Percentiles rank a stretch among this genome's conserved stretches.
phyloP scores from a whole-genome alignment of 2,888 invertebrate species.

The Sycophila texana region DNA sequence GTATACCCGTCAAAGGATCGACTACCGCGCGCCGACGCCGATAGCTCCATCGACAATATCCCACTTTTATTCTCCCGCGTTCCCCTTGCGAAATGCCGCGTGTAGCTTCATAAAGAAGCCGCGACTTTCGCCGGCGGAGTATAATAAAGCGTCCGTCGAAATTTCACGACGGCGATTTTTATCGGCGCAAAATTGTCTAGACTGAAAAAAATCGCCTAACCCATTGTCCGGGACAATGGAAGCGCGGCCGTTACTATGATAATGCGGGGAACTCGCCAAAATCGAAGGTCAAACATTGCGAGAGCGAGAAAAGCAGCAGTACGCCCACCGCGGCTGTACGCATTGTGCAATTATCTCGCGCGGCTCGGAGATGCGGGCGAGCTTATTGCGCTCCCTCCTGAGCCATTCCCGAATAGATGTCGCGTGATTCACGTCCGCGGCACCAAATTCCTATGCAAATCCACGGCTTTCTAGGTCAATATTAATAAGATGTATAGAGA shows the following conservation, averaged over 20 bases:
- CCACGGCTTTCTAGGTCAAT: conserved; percentile 23
- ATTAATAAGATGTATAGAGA: conserved; percentile 15
- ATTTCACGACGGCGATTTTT: conserved; percentile 16
- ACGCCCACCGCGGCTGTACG: not conserved
- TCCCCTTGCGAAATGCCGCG: not conserved
- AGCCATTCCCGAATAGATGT: conserved; percentile 27
- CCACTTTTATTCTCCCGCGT: conserved; percentile 2
- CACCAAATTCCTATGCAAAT: conserved; percentile 48
- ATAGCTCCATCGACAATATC: not conserved
- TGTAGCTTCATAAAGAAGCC: conserved; percentile 11
- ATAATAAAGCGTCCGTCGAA: not conserved
- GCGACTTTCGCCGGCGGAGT: conserved; percentile 25
- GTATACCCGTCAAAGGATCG: not conserved
- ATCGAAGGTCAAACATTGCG: conserved; percentile 16
- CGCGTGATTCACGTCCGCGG: conserved; percentile 42
- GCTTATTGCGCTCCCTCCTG: no score
- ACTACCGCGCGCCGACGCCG: conserved; percentile 11
- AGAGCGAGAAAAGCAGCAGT: not conserved
- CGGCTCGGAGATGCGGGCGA: no score
- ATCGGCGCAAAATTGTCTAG: conserved; percentile 26
- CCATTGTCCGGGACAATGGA: conserved; percentile 12
- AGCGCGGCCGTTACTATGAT: conserved; percentile 7
- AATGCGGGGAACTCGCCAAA: conserved; percentile 13
- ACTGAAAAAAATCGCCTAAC: conserved; percentile 18
- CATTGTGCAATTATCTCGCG: conserved; percentile 43